phyloP scores from a whole-genome alignment of 2,113 vertebrate species.

The Corydoras sp. region DNA sequence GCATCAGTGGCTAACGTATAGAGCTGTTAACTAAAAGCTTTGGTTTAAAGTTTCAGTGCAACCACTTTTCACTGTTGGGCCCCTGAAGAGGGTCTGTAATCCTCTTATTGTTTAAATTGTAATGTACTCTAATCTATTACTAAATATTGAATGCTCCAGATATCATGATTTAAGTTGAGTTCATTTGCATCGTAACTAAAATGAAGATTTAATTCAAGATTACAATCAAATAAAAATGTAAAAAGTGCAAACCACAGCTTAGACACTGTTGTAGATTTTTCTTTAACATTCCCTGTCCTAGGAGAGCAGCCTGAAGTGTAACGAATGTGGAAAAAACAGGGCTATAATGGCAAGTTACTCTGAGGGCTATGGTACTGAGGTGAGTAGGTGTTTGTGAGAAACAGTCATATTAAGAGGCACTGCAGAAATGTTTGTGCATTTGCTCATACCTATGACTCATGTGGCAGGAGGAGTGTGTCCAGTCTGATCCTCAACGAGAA shows the following conservation, averaged over 20 bases:
- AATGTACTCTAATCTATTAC: too few relatives aligned
- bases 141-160: too few relatives aligned
- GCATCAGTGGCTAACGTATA: too few relatives aligned
- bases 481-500: slow-evolving; percentile 69
- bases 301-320: slow-evolving; percentile 53
- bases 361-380: slow-evolving; percentile 71
- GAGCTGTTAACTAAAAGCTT: too few relatives aligned
- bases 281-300: background rate
- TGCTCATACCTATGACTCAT: slow-evolving; percentile 28
- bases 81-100: too few relatives aligned
- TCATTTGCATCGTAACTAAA: too few relatives aligned
- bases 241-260: background rate
- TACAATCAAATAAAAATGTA: background rate
- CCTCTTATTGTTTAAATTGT: too few relatives aligned
- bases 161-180: too few relatives aligned
- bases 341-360: slow-evolving; percentile 60
- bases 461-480: slow-evolving; percentile 62
- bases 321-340: slow-evolving; percentile 59
- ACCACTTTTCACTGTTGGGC: too few relatives aligned
- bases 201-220: too few relatives aligned
- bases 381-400: slow-evolving; percentile 37
- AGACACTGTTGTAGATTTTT: background rate
- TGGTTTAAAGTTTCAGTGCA: too few relatives aligned
- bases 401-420: slow-evolving; percentile 12
- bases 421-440: slow-evolving; percentile 26